A percentile compares a stretch with the other conserved stretches of the same genome.
phyloP scores from a whole-genome alignment of 2,888 invertebrate species.

The Sclerodermus sp. region DNA sequence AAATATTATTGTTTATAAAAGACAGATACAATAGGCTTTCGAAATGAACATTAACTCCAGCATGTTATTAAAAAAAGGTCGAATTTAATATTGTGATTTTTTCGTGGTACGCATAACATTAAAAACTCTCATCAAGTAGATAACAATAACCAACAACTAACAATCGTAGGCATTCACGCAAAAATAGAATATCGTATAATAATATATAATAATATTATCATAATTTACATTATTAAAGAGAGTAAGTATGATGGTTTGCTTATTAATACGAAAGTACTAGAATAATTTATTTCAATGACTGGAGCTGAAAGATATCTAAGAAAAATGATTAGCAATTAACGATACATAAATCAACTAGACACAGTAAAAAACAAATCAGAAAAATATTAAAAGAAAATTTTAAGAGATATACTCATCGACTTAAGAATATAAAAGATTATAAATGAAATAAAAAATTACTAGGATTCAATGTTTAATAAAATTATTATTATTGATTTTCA shows the following conservation, averaged over 20 bases:
- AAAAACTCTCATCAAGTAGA: conserved; percentile 54
- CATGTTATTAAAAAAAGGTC: conserved; percentile 18
- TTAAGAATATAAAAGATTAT: too few relatives aligned
- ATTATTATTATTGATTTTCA: too few relatives aligned
- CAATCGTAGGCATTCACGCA: conserved; percentile 54
- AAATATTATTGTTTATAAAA: conserved; percentile 12
- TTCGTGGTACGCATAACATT: conserved; percentile 49
- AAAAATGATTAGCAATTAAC: background rate
- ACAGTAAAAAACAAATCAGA: background rate
- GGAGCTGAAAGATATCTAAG: conserved; percentile 26
- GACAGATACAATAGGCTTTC: conserved; percentile 19
- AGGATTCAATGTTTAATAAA: too few relatives aligned
- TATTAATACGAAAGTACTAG: conserved; percentile 34
- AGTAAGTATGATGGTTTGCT: conserved; percentile 44
- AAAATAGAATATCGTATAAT: conserved; percentile 52
- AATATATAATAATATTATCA: conserved; percentile 41
- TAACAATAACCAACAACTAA: conserved; percentile 57
- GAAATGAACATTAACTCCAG: conserved; percentile 32
- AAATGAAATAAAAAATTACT: too few relatives aligned
- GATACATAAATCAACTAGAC: background rate
- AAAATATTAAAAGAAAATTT: too few relatives aligned
- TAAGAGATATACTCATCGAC: too few relatives aligned
- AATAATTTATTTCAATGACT: conserved; percentile 25
- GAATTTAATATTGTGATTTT: conserved; percentile 36
- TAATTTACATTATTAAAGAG: conserved; percentile 42